These are phyloP conservation scores for Stigmatopora argus DNA, from an alignment of 2,113 vertebrate species.

Conservation along the genomic window DNA sequence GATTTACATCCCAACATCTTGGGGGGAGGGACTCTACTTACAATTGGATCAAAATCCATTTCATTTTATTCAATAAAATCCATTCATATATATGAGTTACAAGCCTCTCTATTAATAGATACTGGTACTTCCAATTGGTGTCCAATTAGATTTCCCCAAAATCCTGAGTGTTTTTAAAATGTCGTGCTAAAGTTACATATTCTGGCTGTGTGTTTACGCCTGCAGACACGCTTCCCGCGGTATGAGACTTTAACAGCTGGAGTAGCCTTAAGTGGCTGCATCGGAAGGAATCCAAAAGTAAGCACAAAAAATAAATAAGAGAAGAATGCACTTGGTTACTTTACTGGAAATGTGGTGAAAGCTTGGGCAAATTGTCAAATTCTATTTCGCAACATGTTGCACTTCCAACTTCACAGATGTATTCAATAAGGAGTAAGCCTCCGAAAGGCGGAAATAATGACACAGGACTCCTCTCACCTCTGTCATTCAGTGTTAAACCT, in stretches of 20 bases:
- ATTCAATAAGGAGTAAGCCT: constrained; percentile 16
- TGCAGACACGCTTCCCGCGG: constrained; percentile 10
- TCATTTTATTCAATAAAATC: constrained; percentile 35
- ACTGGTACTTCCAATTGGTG: constrained; percentile 30
- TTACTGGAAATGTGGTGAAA: constrained; percentile 26
- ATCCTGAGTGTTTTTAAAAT: not conserved
- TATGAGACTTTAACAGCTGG: not conserved
- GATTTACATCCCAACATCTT: constrained; percentile 66
- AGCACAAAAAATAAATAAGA: constrained; percentile 23
- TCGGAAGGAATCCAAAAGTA: constrained; percentile 15
- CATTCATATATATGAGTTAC: constrained; percentile 52
- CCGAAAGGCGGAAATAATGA: too few relatives aligned
- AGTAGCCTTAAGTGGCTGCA: constrained; percentile 6
- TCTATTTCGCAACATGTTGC: constrained; percentile 18
- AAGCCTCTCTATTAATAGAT: constrained; percentile 44
- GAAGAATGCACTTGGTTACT: constrained; percentile 22
- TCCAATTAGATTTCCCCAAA: constrained; percentile 19
- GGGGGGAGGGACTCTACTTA: constrained; percentile 59
- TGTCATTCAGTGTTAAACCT: too few relatives aligned
- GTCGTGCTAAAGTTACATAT: not conserved
- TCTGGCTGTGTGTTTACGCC: not conserved
- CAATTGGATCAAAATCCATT: constrained; percentile 55
- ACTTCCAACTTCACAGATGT: constrained; percentile 27
- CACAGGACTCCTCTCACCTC: too few relatives aligned
- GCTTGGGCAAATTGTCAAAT: constrained; percentile 46